Conservation (phyloP, 2,113 vertebrate species). For the Odobenus rosmarus region DNA sequence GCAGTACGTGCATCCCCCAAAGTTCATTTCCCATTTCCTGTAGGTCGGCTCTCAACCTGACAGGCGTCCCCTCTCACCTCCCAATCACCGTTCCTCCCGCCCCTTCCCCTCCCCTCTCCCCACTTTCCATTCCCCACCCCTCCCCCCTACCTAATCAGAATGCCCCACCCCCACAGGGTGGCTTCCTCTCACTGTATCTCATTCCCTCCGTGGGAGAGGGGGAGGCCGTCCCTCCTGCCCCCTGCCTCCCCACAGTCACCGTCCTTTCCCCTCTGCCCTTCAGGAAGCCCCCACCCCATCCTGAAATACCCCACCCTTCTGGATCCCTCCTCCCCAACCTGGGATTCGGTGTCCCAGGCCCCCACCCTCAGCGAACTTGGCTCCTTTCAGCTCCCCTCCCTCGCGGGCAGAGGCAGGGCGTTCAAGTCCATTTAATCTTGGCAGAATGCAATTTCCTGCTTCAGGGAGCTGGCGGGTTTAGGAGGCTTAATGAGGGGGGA, state of each 20-base stretch:
- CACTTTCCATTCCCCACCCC: neutral
- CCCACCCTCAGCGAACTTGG: constrained; percentile 66
- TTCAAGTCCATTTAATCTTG: constrained; percentile 84
- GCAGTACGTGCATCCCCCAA: constrained; percentile 8
- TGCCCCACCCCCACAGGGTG: constrained; percentile 23
- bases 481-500: constrained; percentile 81
- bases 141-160: constrained; percentile 27
- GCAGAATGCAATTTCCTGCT: constrained; percentile 85
- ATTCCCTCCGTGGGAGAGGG: neutral
- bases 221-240: neutral
- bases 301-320: neutral
- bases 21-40: constrained; percentile 75
- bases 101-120: neutral
- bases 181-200: neutral
- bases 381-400: constrained; percentile 70
- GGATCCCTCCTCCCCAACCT: neutral
- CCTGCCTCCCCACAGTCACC: neutral
- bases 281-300: neutral
- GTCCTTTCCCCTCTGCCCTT: neutral
- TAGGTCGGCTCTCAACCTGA: constrained; percentile 27
- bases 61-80: constrained; percentile 67
- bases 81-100: neutral
- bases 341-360: neutral
- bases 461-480: constrained; percentile 82
- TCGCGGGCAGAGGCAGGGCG: constrained; percentile 77